These are phyloP conservation scores for Ericerus pela DNA, from an alignment of 1,140 invertebrate genomes.

Conservation along the genomic window DNA sequence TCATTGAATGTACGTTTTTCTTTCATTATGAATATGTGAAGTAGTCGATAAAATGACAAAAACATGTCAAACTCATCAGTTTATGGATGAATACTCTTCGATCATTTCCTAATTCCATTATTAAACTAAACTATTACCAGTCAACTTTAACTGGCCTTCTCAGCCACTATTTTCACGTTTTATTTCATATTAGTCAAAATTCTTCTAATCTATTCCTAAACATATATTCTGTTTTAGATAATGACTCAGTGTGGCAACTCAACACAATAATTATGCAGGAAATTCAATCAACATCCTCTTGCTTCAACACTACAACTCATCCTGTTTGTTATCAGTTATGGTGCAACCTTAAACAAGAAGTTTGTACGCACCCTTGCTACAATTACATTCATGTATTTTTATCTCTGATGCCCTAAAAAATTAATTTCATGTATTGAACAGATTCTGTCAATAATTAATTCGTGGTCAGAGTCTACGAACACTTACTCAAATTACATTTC, in stretches of 20 bases:
- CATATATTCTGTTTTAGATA: too few relatives aligned
- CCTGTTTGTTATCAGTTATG: background rate
- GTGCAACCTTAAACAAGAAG: background rate
- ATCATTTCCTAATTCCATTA: too few relatives aligned
- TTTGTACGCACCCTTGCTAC: background rate
- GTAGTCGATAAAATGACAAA: too few relatives aligned
- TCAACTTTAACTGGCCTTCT: too few relatives aligned
- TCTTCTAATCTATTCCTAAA: too few relatives aligned
- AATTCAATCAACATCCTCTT: background rate
- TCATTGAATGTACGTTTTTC: too few relatives aligned
- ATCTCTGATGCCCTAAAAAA: background rate
- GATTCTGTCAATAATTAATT: background rate
- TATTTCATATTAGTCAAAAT: too few relatives aligned
- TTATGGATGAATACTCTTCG: too few relatives aligned
- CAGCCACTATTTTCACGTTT: too few relatives aligned
- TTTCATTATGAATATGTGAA: too few relatives aligned
- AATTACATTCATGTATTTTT: background rate
- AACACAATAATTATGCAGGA: background rate
- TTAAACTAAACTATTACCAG: too few relatives aligned
- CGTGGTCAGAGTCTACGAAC: background rate
- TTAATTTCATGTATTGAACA: background rate
- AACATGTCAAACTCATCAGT: too few relatives aligned
- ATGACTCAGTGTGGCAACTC: background rate
- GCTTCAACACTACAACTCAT: background rate
- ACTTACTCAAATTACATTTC: background rate